Base-by-base conservation (phyloP, 2,888 invertebrate genomes). In the Troglohyphantes excavatus region DNA sequence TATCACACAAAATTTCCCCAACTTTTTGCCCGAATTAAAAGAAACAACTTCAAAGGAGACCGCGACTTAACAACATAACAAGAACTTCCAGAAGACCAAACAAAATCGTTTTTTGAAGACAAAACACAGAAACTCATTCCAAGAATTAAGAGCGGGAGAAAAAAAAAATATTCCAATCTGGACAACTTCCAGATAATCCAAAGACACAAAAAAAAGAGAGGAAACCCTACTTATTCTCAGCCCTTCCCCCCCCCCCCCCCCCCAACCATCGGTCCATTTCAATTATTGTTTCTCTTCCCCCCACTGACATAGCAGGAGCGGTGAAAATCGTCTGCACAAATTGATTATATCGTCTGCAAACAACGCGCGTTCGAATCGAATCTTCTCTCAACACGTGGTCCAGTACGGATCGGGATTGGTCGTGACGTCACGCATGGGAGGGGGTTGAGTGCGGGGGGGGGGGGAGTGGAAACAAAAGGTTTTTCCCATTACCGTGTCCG, bases 381-480 rank as follows among this genome's bases (percentile, higher is more conserved):
- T 39, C 13, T 13, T 39, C 13, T 39, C 39, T 39, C 19, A 9
- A 59, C 27, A 63, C 73, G 83, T 73, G 70, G 21, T 39, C 72
- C 23, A 21, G 27, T 53, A n/a, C 21, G 46, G 7, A 43, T 59
- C 63, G 27, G 73, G 83, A 46, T 46, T 61, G 11, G 68, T 33
- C 19, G 82, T 82, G 82, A 82, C 82, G 82, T 82, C 82, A 82
- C 61, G 70, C 67, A 68, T 81, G 21, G 61, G 63, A 39, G 39
- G 23, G 33, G 75, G 59, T n/a, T 26, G 29, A 5, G n/a, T n/a
- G n/a, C n/a, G n/a, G n/a, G n/a, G 21, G 27, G 43, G n/a, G 21
- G 27, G 43, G 7, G 7, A 5, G 9, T 21, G 19, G 68, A 21
- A 53, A 29, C 70, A 70, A 82, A 81, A 81, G 70, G 82, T 59